Percentiles rank a stretch among this genome's conserved stretches.
phyloP scores from a whole-genome alignment of 2,113 vertebrate genomes.

The Ophiodon elongatus region DNA sequence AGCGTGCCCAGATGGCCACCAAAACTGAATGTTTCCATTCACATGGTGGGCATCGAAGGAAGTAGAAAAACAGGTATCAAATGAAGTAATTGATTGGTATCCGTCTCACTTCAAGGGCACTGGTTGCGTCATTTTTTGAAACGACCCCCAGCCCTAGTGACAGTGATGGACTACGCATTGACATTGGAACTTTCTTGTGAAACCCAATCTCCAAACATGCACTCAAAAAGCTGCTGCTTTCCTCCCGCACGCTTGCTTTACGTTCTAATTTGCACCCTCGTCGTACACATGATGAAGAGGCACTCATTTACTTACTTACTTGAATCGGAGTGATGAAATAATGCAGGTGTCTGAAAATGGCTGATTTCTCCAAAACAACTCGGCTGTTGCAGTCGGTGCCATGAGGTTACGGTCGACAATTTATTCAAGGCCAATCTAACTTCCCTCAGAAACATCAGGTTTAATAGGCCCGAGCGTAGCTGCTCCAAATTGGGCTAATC shows the following conservation, averaged over 20 bases:
- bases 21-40: no score
- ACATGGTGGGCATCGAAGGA: no score
- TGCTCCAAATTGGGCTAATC: slow-evolving; percentile 38
- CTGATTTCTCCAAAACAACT: slow-evolving; percentile 27
- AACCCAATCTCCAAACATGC: slow-evolving; percentile 11
- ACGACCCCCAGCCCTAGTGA: background rate
- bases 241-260: slow-evolving; percentile 4
- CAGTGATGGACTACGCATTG: slow-evolving; percentile 7
- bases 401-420: slow-evolving; percentile 14
- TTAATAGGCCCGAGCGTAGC: slow-evolving; percentile 27
- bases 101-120: no score
- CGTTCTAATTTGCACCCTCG: slow-evolving; percentile 15
- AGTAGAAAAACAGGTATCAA: no score
- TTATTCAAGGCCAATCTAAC: slow-evolving; percentile 33
- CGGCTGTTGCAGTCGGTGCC: slow-evolving; percentile 19
- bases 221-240: slow-evolving; percentile 7
- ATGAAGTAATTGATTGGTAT: no score
- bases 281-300: background rate
- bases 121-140: no score
- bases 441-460: slow-evolving; percentile 21
- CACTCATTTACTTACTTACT: background rate
- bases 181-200: background rate
- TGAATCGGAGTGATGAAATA: slow-evolving; percentile 6
- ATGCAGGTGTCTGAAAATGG: slow-evolving; percentile 4
- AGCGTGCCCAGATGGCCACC: no score